These are phyloP conservation scores for Bergia sp. DNA, from an alignment of 92 coral and sea anemone species.

Conservation along the genomic window DNA sequence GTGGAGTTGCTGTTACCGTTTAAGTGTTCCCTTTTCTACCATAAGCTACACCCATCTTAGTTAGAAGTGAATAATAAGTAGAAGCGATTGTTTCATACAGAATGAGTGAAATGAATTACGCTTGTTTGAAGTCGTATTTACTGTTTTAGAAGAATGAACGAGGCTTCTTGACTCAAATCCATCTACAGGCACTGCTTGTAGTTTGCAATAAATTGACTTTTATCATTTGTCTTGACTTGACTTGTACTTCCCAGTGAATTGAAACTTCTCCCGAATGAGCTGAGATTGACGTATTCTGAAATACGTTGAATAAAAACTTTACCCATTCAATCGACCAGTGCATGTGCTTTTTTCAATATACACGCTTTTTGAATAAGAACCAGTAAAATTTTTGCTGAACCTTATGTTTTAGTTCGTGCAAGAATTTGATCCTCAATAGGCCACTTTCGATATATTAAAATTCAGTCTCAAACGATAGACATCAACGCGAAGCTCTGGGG, in stretches of 20 bases:
- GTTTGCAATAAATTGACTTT: slow-evolving; percentile 42
- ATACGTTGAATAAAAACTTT: no score
- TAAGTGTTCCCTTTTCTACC: background rate
- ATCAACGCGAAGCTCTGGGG: no score
- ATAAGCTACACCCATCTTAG: background rate
- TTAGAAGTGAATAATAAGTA: background rate
- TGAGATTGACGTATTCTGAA: no score
- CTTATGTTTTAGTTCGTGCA: no score
- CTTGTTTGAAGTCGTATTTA: background rate
- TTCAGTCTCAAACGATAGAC: no score
- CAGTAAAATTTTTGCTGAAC: no score
- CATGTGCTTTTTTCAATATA: no score
- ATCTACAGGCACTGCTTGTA: slow-evolving; percentile 17
- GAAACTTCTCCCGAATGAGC: background rate
- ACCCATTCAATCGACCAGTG: no score
- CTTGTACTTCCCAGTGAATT: background rate
- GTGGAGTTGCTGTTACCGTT: background rate
- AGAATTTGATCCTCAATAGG: no score
- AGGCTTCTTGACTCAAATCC: background rate
- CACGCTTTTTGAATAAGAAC: no score
- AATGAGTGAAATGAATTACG: slow-evolving; percentile 14
- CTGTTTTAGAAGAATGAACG: slow-evolving; percentile 7
- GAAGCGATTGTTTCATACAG: slow-evolving; percentile 3
- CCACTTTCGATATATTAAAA: no score
- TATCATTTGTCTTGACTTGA: background rate